Conservation (phyloP, 2,113 vertebrate species). For the Ptilonorhynchus violaceus region DNA sequence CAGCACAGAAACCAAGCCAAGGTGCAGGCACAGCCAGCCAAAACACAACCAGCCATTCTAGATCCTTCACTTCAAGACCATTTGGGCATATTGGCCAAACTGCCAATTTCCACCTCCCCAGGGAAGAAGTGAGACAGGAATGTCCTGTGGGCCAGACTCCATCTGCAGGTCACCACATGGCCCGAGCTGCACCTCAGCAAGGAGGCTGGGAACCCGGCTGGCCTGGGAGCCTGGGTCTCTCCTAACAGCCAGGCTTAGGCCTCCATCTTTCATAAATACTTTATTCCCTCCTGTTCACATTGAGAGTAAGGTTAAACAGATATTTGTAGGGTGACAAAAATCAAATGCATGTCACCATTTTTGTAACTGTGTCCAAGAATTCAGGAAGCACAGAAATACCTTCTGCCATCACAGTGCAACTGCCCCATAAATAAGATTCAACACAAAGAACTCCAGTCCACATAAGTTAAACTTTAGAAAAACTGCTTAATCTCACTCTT, state of each 20-base stretch:
- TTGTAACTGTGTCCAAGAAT: neutral
- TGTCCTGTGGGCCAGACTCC: neutral
- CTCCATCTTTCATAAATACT: neutral
- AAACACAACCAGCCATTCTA: neutral
- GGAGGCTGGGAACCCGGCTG: neutral
- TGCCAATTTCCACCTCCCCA: neutral
- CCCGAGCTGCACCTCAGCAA: neutral
- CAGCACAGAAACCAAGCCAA: neutral
- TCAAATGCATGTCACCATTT: neutral
- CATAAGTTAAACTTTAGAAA: neutral
- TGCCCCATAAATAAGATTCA: neutral
- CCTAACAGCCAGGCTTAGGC: neutral
- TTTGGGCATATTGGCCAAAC: neutral
- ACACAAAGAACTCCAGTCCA: neutral
- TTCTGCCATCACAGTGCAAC: neutral
- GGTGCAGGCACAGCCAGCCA: neutral
- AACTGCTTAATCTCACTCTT: neutral
- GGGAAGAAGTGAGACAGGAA: neutral
- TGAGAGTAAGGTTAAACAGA: neutral
- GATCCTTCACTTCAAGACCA: neutral
- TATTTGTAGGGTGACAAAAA: neutral
- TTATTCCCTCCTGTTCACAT: neutral
- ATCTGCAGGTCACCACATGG: accelerated
- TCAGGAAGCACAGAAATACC: neutral
- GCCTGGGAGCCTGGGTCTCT: neutral